Evolutionary conservation across 2,888 invertebrate genomes (phyloP), one percentile per base, ranked within the genome.

Genomic region (Acronicta alni): DNA sequence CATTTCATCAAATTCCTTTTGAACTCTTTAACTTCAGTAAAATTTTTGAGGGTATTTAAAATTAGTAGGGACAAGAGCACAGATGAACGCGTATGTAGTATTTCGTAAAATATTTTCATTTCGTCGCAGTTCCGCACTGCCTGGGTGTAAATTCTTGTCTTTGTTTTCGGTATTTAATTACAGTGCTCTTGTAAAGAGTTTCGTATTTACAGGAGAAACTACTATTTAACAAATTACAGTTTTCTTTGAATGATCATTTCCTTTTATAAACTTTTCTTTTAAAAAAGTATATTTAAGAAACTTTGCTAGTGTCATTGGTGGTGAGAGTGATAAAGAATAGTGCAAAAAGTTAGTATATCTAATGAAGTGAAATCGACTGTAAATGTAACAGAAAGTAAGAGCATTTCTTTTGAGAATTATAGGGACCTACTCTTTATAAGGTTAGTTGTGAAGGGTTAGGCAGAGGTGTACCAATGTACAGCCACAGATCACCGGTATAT

Each of bases 21-120:
- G 8, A 23, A 26, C 26, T 26, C 26, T 6, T 4, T 9, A 26
- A 26, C 1, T 26, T 10, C 10, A 7, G 26, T 9, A 10, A 8
- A 10, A 26, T 26, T 26, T 26, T 9, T 26, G 12, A 5, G 12
- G 30, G 12, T 66, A 39, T 37, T 30, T 49, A 47, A 12, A 55
- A 26, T 37, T 23, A 41, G 14, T 15, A 14, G 0, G 17, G 15
- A 3, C 9, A n/a, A n/a, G 5, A 35, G 6, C 35, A 35, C 35
- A 35, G 35, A 3, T n/a, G 30, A n/a, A 17, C 9, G n/a, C 23
- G 23, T 39, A 20, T 39, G 38, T n/a, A n/a, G 17, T 23, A 64
- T 44, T 62, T 39, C 20, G 23, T 9, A 16, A 16, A 23, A 35
- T 35, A 47, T 43, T 35, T 43, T 26, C 9, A 47, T n/a, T 47